Conservation (phyloP, 2,888 invertebrate genomes). For the Podabrus alpinus region DNA sequence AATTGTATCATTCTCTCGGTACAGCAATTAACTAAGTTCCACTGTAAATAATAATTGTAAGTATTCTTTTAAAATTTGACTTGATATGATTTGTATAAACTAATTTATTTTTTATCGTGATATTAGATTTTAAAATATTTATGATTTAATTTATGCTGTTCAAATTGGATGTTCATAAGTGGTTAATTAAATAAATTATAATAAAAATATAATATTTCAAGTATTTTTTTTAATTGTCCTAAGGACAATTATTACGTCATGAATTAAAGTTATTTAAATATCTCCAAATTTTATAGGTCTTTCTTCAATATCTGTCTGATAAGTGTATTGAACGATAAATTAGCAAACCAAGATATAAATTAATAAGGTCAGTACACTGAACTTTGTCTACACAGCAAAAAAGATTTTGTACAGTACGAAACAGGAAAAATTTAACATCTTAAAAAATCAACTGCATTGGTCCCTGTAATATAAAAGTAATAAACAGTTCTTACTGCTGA, state of each 20-base stretch:
- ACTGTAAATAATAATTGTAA: neutral
- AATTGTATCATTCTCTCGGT: neutral
- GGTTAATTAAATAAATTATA: conserved; percentile 19
- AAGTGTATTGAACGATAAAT: neutral
- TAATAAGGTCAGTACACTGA: too few species aligned
- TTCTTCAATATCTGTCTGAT: neutral
- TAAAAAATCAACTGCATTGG: too few species aligned
- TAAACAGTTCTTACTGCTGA: too few species aligned
- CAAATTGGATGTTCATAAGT: conserved; percentile 16
- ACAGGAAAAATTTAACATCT: too few species aligned
- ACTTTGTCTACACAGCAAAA: too few species aligned
- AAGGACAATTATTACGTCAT: neutral
- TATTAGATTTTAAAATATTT: conserved; percentile 29
- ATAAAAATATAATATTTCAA: neutral
- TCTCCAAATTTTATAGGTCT: neutral
- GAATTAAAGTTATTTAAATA: neutral
- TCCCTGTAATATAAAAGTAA: too few species aligned
- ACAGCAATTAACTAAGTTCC: neutral
- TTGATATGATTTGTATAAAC: neutral
- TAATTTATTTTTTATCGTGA: conserved; percentile 21
- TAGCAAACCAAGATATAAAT: too few species aligned
- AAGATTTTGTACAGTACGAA: too few species aligned
- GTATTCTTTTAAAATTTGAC: neutral
- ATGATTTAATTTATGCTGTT: conserved; percentile 25
- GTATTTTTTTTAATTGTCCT: neutral